Percentiles rank a stretch among this genome's conserved stretches.
phyloP scores from a whole-genome alignment of 1,140 invertebrate genomes.

The Drosophila navojoa region DNA sequence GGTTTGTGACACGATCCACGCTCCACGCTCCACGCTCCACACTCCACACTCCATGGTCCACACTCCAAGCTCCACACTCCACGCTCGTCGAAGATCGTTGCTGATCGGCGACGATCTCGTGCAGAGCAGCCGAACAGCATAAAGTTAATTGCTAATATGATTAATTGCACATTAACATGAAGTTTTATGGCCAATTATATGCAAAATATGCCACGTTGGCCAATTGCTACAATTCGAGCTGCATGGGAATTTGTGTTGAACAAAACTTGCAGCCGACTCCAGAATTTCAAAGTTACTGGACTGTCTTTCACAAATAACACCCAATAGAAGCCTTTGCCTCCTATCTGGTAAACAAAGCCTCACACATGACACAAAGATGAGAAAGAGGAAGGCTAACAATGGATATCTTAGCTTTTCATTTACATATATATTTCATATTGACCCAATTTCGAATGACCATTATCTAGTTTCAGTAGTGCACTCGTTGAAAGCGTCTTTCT shows the following conservation, averaged over 20 bases:
- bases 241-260: constrained; percentile 47
- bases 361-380: no score
- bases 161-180: constrained; percentile 83
- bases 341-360: no score
- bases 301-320: no score
- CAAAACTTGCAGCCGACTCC: neutral
- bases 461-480: no score
- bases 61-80: constrained; percentile 36
- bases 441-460: no score
- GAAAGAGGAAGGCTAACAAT: no score
- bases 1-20: constrained; percentile 66
- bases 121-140: constrained; percentile 75
- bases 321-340: no score
- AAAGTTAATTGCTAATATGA: constrained; percentile 83
- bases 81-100: constrained; percentile 33
- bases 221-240: constrained; percentile 43
- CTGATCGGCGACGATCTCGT: constrained; percentile 57
- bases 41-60: constrained; percentile 40
- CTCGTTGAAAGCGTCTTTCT: no score
- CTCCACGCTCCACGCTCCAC: neutral
- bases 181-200: constrained; percentile 81
- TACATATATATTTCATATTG: no score
- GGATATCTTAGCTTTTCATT: no score
- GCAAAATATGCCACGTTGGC: constrained; percentile 72
- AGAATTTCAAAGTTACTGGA: neutral